A percentile compares a stretch with the other conserved stretches of the same genome.
These are phyloP conservation scores for Parnassius smintheus DNA, from an alignment of 2,888 invertebrate species.

Conservation along the genomic window DNA sequence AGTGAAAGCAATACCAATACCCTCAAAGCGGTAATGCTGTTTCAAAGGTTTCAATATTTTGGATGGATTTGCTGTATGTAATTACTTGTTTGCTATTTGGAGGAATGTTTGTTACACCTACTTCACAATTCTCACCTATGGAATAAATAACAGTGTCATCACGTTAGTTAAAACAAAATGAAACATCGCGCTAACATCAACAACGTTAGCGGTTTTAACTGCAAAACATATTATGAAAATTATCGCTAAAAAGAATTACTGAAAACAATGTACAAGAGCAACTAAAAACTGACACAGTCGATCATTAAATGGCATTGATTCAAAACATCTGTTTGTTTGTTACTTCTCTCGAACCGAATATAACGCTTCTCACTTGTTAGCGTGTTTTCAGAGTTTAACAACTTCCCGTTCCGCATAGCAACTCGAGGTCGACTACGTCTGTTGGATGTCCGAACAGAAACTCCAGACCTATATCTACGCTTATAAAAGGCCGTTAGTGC, in stretches of 20 bases:
- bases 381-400: slow-evolving; percentile 9
- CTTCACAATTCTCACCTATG: too few species aligned
- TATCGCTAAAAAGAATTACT: not conserved
- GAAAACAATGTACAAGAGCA: not conserved
- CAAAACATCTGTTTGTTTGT: slow-evolving; percentile 14
- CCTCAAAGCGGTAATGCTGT: too few species aligned
- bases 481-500: slow-evolving; percentile 21
- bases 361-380: not conserved
- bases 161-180: too few species aligned
- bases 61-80: too few species aligned
- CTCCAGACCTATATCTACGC: slow-evolving; percentile 5
- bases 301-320: slow-evolving; percentile 7
- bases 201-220: too few species aligned
- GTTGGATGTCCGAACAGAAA: slow-evolving; percentile 11
- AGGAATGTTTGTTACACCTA: too few species aligned
- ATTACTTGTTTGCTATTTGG: too few species aligned
- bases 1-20: too few species aligned
- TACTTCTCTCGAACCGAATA: not conserved
- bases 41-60: too few species aligned
- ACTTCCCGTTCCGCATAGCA: slow-evolving; percentile 17
- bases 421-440: slow-evolving; percentile 16
- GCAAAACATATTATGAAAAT: too few species aligned
- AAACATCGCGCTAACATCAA: too few species aligned
- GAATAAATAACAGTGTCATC: too few species aligned
- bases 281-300: not conserved